These are phyloP conservation scores for Mustela nigripes DNA, from an alignment of 2,113 vertebrate genomes.

Conservation along the genomic window DNA sequence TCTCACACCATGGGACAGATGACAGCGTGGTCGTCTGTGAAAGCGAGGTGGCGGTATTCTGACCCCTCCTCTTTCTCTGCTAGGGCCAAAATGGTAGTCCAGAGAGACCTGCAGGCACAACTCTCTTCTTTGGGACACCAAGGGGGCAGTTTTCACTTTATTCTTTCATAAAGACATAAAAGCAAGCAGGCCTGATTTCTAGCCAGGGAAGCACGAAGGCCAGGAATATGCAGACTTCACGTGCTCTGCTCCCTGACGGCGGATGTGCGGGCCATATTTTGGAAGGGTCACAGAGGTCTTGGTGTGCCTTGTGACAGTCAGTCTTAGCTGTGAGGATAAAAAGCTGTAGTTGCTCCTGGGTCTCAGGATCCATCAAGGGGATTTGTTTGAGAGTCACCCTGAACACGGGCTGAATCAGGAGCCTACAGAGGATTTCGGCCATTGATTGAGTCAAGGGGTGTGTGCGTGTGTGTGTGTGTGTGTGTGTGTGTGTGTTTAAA, in stretches of 20 bases:
- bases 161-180: neutral
- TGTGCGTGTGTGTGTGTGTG: neutral
- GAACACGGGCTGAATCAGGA: neutral
- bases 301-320: neutral
- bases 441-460: neutral
- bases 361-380: neutral
- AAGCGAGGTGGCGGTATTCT: neutral
- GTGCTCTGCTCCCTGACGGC: neutral
- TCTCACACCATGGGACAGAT: neutral
- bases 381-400: neutral
- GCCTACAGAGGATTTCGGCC: neutral
- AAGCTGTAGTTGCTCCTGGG: neutral
- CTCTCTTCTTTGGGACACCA: neutral
- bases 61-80: neutral
- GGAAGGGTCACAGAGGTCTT: neutral
- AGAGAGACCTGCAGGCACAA: neutral
- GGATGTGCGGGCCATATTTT: neutral
- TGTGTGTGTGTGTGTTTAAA: neutral
- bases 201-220: neutral
- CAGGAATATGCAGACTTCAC: neutral
- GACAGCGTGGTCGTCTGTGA: neutral
- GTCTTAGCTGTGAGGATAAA: neutral
- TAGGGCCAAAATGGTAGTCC: neutral
- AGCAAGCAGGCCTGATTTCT: neutral
- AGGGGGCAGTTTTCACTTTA: neutral